Evolutionary conservation across 2,113 vertebrate genomes (phyloP), one percentile per base, ranked within the genome.

Genomic region (Electrona antarctica): DNA sequence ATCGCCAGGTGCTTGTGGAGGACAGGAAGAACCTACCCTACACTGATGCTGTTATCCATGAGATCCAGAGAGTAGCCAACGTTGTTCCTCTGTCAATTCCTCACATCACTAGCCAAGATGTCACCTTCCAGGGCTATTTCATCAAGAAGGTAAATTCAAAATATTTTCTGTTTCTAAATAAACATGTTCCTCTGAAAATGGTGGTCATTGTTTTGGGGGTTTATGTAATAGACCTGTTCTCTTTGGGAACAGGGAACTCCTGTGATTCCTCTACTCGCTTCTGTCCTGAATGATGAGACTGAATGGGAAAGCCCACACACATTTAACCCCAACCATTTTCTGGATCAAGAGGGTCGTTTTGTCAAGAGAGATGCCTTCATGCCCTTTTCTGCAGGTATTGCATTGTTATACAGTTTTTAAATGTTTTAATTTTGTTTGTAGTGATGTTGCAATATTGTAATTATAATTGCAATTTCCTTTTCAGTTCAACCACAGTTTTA

Each of bases 41-140:
- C 64, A 88, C 80, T 46, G 82, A 93, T 0, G 92, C 92, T 4
- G 92, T 93, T 49, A 88, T 93, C 41, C 91, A 93, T 12, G 92
- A 93, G 83, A 85, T 60, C 10, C 91, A 92, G 81, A 90, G 92
- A 77, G 7, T 92, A 21, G 86, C 84, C 0, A 90, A 81, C 52
- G 85, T 93, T 3, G 15, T 41, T 0, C 91, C 92, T 45, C 71
- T 88, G 68, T 48, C 81, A 11, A 0, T 91, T 46, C 21, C 21
- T 21, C 88, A 88, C 14, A 61, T 67, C 67, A 85, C 88, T 61
- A 85, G 64, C 62, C 49, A 5, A 62, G 87, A 91, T 4, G 60
- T 89, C 54, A 81, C 45, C 14, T 88, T 91, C 71, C 79, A 71
- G 62, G 89, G 74, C 6, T 88, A 70, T 62, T 83, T 78, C 7